Evolutionary conservation across 2,797 vertebrate species (phyloP).

Genomic region (Leptodactylus fallax): DNA sequence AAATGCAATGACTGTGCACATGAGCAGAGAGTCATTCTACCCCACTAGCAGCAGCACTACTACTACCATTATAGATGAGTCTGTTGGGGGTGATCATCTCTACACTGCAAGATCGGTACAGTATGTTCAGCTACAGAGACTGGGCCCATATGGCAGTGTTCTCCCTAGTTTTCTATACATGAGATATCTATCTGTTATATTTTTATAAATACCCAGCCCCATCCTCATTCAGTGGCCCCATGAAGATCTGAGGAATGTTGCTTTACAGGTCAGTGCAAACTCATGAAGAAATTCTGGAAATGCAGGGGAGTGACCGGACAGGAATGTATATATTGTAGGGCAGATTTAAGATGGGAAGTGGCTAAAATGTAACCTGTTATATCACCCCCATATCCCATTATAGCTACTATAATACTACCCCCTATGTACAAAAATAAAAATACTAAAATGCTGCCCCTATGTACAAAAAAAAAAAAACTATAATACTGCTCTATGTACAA

Average conservation of each 20-base stretch:
- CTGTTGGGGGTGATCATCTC: background rate
- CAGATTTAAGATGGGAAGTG: background rate
- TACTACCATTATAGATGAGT: background rate
- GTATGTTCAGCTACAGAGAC: no score
- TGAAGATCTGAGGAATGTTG: conserved; percentile 19
- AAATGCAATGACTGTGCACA: no score
- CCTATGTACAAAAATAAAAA: background rate
- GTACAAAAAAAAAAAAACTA: background rate
- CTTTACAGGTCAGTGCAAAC: background rate
- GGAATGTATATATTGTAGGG: background rate
- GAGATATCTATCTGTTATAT: no score
- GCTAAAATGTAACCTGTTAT: background rate
- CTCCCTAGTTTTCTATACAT: no score
- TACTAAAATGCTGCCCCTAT: background rate
- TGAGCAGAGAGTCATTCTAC: no score
- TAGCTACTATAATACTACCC: background rate
- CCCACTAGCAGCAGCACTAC: no score
- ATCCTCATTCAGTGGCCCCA: background rate
- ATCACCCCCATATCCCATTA: background rate
- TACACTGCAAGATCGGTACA: background rate
- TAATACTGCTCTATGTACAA: background rate
- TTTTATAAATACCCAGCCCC: no score
- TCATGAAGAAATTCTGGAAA: background rate
- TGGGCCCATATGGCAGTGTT: no score
- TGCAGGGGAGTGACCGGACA: background rate